Evolutionary conservation across 2,888 invertebrate species (phyloP).

Genomic region (Andrena bicolor): DNA sequence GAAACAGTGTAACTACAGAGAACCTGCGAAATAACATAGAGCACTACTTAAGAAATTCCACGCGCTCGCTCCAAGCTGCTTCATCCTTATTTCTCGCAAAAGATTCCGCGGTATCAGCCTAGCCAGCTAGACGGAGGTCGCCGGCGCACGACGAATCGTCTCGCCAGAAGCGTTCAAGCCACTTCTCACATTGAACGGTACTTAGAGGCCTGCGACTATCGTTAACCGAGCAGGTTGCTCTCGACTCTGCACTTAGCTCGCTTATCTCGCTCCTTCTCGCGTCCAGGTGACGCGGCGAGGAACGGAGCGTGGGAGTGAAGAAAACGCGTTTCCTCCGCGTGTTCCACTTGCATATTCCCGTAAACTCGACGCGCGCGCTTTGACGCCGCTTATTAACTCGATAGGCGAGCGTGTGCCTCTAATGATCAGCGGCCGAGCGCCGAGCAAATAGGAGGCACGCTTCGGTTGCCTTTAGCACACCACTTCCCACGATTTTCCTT

Average conservation of each 20-base stretch:
- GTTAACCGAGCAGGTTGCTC: conserved; percentile 60
- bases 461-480: conserved; percentile 24
- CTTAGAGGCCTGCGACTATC: conserved; percentile 52
- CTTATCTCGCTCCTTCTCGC: conserved; percentile 29
- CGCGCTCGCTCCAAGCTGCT: background rate
- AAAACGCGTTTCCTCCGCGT: conserved; percentile 64
- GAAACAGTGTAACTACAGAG: no score
- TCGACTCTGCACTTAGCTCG: conserved; percentile 39
- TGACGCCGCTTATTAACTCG: conserved; percentile 60
- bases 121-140: conserved; percentile 52
- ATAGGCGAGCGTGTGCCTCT: conserved; percentile 50
- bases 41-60: no score
- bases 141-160: conserved; percentile 50
- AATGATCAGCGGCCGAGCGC: conserved; percentile 58
- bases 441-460: conserved; percentile 52
- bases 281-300: conserved; percentile 38
- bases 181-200: conserved; percentile 59
- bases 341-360: conserved; percentile 60
- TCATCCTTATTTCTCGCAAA: background rate
- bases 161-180: conserved; percentile 35
- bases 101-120: conserved; percentile 48
- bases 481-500: conserved; percentile 49
- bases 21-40: no score
- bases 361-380: conserved; percentile 49
- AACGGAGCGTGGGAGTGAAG: conserved; percentile 66